Evolutionary conservation across 2,888 invertebrate species (phyloP), one percentile per base, ranked within the genome.

Genomic region (Escarpia spicata): DNA sequence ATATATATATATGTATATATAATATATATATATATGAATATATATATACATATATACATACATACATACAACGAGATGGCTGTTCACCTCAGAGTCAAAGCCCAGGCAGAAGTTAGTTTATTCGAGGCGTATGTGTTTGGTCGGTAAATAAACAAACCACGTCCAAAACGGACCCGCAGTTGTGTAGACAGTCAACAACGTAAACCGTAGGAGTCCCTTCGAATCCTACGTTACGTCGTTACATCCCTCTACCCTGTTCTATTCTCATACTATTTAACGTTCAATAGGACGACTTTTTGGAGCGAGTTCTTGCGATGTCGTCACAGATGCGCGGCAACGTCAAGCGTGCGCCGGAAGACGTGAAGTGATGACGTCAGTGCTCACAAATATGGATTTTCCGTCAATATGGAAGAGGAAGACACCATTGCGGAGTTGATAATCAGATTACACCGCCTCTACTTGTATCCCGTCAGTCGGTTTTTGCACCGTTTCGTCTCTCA

Each of bases 11-110:
- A 91, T n/a, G 43, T 26, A 9, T 26, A 10, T 31, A 31, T 37
- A 31, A 6, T 91, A 26, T 43, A 43, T 91, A 3, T 91, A 91
- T 91, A 91, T 91, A 91, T 91, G 3, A 3, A 91, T 91, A 91
- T 91, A 91, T 91, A 91, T 91, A 91, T 91, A 43, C 3, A 91
- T 91, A 91, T 91, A 91, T 91, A 91, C 26, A 91, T 91, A 43
- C 9, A 91, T 37, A 26, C 44, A 43, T 45, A 45, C 10, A 45
- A 9, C 6, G 8, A 45, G 6, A 45, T 45, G 10, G 37, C 37
- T 37, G 37, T 37, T 37, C 37, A 37, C 37, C 37, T 37, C 37
- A 37, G 37, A 37, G 37, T 37, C 37, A 37, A 37, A 37, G 37
- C 1, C 37, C 37, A 37, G 37, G 37, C 37, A 37, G 37, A 37